phyloP scores from a whole-genome alignment of 2,888 invertebrate species.

The Exephanes ischioxanthus region DNA sequence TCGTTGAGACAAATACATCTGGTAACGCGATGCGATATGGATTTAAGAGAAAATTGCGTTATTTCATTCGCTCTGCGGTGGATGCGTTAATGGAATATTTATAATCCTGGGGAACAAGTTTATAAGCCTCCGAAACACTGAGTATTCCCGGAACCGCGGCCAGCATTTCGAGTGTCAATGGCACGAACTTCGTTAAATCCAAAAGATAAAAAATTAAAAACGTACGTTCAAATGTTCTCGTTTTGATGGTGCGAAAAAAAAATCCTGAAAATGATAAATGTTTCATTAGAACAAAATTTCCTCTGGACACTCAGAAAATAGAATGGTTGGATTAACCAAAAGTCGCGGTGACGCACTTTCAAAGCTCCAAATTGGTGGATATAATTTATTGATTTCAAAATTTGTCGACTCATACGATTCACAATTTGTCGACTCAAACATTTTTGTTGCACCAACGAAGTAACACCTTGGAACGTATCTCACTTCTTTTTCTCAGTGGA shows the following conservation, averaged over 20 bases:
- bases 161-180: neutral
- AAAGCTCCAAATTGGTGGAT: too few relatives aligned
- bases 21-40: neutral
- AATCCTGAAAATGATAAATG: neutral
- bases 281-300: too few relatives aligned
- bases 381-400: too few relatives aligned
- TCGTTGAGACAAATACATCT: slow-evolving; percentile 7
- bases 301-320: too few relatives aligned
- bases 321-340: too few relatives aligned
- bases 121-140: neutral
- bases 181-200: neutral
- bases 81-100: neutral
- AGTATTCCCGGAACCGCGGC: neutral
- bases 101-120: neutral
- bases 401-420: too few relatives aligned
- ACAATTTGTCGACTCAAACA: too few relatives aligned
- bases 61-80: neutral
- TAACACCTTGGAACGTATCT: too few relatives aligned
- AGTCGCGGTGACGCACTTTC: too few relatives aligned
- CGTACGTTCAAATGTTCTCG: too few relatives aligned
- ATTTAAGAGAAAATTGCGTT: neutral
- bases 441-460: too few relatives aligned
- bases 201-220: neutral
- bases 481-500: too few relatives aligned
- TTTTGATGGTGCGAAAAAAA: neutral